Evolutionary conservation across 1,140 invertebrate genomes (phyloP).

Genomic region (Drusus annulatus): DNA sequence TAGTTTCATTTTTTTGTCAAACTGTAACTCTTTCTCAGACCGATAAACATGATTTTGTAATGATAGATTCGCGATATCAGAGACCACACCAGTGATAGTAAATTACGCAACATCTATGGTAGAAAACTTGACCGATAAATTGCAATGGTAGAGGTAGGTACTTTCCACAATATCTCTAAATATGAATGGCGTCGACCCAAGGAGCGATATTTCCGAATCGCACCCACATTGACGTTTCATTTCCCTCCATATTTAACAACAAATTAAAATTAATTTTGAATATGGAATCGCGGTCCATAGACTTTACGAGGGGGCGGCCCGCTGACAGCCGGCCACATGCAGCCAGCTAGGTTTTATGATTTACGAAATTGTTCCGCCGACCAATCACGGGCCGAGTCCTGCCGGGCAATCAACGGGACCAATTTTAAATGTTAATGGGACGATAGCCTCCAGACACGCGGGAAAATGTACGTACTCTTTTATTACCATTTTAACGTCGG

Average conservation of each 20-base stretch:
- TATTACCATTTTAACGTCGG: constrained; percentile 34
- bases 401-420: constrained; percentile 44
- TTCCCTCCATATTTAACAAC: constrained; percentile 51
- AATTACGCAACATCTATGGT: no score
- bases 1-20: no score
- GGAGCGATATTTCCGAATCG: background rate
- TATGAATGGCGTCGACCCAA: no score
- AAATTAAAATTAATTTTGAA: constrained; percentile 52
- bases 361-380: constrained; percentile 52
- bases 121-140: no score
- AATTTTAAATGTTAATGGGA: constrained; percentile 57
- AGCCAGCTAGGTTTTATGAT: constrained; percentile 54
- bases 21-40: no score
- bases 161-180: background rate
- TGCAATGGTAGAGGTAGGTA: no score
- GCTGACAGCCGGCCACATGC: constrained; percentile 54
- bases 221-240: constrained; percentile 43
- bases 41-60: no score
- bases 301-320: constrained; percentile 57
- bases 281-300: constrained; percentile 43
- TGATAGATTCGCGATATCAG: no score
- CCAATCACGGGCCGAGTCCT: constrained; percentile 45
- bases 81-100: no score
- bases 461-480: constrained; percentile 48
- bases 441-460: constrained; percentile 54